Conservation (phyloP, 2,113 vertebrate genomes). For the Crypturellus undulatus region DNA sequence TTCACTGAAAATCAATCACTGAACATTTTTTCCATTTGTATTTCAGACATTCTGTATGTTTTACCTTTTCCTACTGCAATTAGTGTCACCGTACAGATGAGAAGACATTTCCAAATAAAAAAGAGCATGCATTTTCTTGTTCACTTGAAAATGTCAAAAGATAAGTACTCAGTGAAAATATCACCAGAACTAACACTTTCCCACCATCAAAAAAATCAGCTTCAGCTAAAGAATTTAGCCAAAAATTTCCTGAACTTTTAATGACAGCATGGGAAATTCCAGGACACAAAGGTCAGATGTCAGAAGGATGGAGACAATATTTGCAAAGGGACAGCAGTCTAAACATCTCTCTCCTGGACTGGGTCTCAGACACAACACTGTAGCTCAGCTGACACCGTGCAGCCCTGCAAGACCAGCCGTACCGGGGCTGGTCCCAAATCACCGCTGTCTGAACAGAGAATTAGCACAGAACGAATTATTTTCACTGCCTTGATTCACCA, state of each 20-base stretch:
- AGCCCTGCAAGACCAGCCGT: neutral
- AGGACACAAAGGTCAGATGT: neutral
- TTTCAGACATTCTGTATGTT: neutral
- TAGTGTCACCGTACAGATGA: neutral
- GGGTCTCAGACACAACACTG: rapidly evolving
- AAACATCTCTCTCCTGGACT: neutral
- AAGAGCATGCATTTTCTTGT: neutral
- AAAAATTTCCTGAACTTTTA: neutral
- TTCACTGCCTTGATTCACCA: neutral
- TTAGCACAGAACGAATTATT: neutral
- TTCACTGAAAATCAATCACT: neutral
- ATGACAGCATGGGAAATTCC: neutral
- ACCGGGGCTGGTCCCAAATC: rapidly evolving
- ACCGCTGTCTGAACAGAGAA: neutral
- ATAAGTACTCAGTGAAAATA: neutral
- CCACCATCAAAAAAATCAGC: neutral
- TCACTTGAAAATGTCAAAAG: neutral
- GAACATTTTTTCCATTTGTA: neutral
- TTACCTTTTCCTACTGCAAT: neutral
- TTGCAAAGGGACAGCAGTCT: neutral
- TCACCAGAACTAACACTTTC: neutral
- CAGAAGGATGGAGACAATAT: rapidly evolving
- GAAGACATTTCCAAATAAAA: neutral
- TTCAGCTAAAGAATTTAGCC: neutral
- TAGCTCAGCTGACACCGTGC: neutral